Evolutionary conservation across 2,888 invertebrate species (phyloP), one percentile per base, ranked within the genome.

Genomic region (Sinelater perroti): DNA sequence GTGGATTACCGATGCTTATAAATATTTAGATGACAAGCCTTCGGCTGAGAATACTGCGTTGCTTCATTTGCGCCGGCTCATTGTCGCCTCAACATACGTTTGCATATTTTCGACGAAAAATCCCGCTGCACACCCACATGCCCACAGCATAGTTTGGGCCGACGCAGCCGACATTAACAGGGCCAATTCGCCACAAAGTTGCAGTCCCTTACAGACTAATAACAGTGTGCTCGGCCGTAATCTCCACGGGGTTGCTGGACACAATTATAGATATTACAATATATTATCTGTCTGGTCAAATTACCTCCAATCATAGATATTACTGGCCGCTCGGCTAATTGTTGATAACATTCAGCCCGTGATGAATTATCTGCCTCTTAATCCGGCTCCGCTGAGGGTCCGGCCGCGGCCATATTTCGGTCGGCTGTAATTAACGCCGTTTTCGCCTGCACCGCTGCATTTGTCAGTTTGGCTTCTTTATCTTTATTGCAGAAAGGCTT

Each of bases 251-350:
- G 72, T 73, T 73, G 71, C 71, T 70, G 67, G 66, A 71, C 68
- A 71, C 72, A 74, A 73, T 74, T 73, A 74, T 73, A 74, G 72
- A 72, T 73, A 74, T 74, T 74, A 74, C 72, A 72, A 74, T 73
- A 73, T 72, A 74, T 74, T 72, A 71, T 71, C 72, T 71, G 72
- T 72, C 72, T 68, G 71, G 55, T 72, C 70, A 71, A 74, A 74
- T 73, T 73, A 73, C 70, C 69, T 70, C 70, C 71, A 72, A 74
- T 74, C 72, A 72, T 70, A 70, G 72, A 71, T 70, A 73, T 74
- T 72, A 72, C 70, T 66, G 67, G 62, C 68, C 70, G 69, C 67
- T 64, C 70, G 67, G 68, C 71, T 73, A 72, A 73, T 73, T 73
- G 71, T 70, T 72, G 72, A 72, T 72, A 72, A 73, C 71, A 72